Conservation (phyloP, 2,888 invertebrate genomes). For the Strigamia maritima region DNA sequence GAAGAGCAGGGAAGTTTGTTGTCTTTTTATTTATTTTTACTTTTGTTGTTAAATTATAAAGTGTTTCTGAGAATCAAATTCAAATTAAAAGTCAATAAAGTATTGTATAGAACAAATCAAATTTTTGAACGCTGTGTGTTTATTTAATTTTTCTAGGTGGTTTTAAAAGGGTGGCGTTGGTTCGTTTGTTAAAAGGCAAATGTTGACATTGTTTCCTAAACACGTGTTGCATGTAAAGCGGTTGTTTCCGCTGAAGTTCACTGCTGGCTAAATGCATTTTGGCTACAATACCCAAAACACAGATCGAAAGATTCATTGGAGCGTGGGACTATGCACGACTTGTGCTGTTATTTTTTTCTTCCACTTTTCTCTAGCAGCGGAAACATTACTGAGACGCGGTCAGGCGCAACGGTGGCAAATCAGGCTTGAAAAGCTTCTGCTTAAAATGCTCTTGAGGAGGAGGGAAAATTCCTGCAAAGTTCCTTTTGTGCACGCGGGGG, state of each 20-base stretch:
- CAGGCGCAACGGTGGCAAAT: constrained; percentile 31
- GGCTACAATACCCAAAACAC: constrained; percentile 15
- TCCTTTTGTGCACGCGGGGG: constrained; percentile 15
- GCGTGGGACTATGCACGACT: constrained; percentile 14
- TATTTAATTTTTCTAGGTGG: neutral
- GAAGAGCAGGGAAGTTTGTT: neutral
- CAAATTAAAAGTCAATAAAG: neutral
- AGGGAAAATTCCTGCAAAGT: constrained; percentile 27
- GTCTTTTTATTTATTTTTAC: too few species aligned
- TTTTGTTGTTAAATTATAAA: neutral
- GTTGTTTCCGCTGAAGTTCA: constrained; percentile 15
- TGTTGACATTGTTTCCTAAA: constrained; percentile 9
- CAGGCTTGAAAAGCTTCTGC: constrained; percentile 24
- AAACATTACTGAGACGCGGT: constrained; percentile 24
- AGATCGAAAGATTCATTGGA: constrained; percentile 9
- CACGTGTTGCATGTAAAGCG: constrained; percentile 15
- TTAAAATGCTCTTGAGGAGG: constrained; percentile 30
- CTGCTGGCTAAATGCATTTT: constrained; percentile 15
- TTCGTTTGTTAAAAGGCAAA: constrained; percentile 15
- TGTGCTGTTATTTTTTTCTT: constrained; percentile 15
- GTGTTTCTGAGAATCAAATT: neutral
- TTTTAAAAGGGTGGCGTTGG: neutral
- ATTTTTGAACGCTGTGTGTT: neutral
- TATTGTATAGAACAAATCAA: neutral
- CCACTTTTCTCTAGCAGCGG: neutral